These are phyloP conservation scores for Xestoiulus laeticollis DNA, from an alignment of 2,888 invertebrate species.

Conservation along the genomic window DNA sequence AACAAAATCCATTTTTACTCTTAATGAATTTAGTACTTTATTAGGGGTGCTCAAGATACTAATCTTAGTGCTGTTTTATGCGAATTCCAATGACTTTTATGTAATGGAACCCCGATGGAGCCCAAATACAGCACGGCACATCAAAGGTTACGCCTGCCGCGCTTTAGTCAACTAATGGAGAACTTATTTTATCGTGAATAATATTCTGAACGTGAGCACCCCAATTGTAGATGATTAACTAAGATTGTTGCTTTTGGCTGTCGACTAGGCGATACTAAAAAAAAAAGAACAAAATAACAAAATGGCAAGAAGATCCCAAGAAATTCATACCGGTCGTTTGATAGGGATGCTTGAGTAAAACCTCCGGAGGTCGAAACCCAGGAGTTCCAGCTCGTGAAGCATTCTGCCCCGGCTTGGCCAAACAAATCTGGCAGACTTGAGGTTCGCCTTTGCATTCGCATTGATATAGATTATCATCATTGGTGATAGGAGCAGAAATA, in stretches of 20 bases:
- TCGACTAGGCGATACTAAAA: no score
- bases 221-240: background rate
- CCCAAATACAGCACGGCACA: no score
- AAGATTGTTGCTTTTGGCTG: background rate
- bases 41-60: no score
- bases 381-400: constrained; percentile 89
- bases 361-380: constrained; percentile 88
- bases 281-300: background rate
- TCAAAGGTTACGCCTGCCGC: no score
- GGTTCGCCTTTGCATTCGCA: constrained; percentile 77
- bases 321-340: constrained; percentile 75
- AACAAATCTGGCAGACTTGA: constrained; percentile 70
- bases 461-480: background rate
- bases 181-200: no score
- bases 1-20: constrained; percentile 45
- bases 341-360: constrained; percentile 78
- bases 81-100: background rate
- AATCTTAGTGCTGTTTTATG: background rate
- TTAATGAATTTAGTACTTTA: background rate
- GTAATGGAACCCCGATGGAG: no score
- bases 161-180: no score
- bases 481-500: background rate
- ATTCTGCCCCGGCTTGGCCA: constrained; percentile 65
- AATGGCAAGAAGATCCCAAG: background rate
- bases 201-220: no score